Evolutionary conservation across 2,888 invertebrate species (phyloP), one percentile per base, ranked within the genome.

Genomic region (Zeuzera pyrina): DNA sequence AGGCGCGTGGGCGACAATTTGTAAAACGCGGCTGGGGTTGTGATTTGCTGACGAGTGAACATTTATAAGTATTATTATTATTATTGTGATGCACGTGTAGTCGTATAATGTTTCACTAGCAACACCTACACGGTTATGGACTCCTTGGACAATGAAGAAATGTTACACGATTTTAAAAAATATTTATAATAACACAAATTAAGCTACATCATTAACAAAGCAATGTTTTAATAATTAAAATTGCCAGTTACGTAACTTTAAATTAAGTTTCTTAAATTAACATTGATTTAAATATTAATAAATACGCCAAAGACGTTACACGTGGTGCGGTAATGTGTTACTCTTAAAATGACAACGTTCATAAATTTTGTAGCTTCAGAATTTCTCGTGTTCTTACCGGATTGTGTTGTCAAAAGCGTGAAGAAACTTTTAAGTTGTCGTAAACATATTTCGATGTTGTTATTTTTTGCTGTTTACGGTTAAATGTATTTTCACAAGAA

Each of bases 1-100:
- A 45, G 71, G 77, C 74, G 49, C 42, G 42, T 36, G 39, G 47
- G 39, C 42, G 47, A 54, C 78, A 77, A 76, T 76, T 74, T 72
- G 66, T 63, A 57, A 57, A 60, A 54, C 60, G 55, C 56, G 53
- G 42, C 57, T 52, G 55, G 49, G 49, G 51, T 57, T 49, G 52
- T 54, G 70, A 68, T 76, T 67, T 65, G 58, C 69, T 73, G 77
- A 74, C 73, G 68, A 69, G 61, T 68, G 72, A 72, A 70, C 55
- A 67, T 73, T n/a, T n/a, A n/a, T n/a, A n/a, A n/a, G n/a, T n/a
- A n/a, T n/a, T n/a, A n/a, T n/a, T n/a, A n/a, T n/a, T n/a, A n/a
- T n/a, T n/a, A n/a, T n/a, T n/a, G n/a, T n/a, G n/a, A n/a, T n/a
- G n/a, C n/a, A n/a, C n/a, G n/a, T n/a, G n/a, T n/a, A n/a, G n/a